Percentiles rank a stretch among this genome's conserved stretches.
These are phyloP conservation scores for Scolopax mira DNA, from an alignment of 2,113 vertebrate genomes.

Conservation along the genomic window DNA sequence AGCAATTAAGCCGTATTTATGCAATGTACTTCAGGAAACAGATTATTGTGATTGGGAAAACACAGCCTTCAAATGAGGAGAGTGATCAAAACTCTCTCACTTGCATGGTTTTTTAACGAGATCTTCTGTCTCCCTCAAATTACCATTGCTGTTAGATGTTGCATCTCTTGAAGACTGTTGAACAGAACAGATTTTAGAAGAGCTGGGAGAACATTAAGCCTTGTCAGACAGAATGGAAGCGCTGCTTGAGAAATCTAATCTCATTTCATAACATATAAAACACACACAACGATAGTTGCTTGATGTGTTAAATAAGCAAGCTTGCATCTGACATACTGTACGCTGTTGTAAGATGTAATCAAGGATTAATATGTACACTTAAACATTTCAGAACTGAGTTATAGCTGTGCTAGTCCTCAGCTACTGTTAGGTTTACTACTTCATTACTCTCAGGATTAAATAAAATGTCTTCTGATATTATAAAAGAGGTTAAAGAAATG, in stretches of 20 bases:
- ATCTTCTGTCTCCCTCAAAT: conserved; percentile 15
- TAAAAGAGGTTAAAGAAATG: background rate
- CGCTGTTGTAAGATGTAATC: background rate
- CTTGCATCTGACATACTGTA: background rate
- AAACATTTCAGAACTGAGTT: conserved; percentile 10
- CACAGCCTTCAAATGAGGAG: background rate
- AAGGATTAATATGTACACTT: background rate
- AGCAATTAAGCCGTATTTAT: background rate
- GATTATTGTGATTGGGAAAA: background rate
- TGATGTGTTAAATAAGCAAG: background rate
- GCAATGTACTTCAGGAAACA: background rate
- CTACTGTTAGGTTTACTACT: background rate
- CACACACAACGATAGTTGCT: background rate
- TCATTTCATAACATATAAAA: background rate
- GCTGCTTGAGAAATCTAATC: conserved; percentile 22
- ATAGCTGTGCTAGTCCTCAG: background rate
- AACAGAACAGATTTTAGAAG: conserved; percentile 25
- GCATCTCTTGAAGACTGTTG: background rate
- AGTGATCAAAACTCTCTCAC: background rate
- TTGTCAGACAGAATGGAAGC: background rate
- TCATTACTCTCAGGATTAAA: background rate
- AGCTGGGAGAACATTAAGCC: background rate
- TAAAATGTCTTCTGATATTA: background rate
- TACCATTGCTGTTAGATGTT: background rate
- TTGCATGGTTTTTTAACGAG: background rate